These are phyloP conservation scores for Rhopalosiphum nymphaeae DNA, from an alignment of 2,888 invertebrate species.

Conservation along the genomic window DNA sequence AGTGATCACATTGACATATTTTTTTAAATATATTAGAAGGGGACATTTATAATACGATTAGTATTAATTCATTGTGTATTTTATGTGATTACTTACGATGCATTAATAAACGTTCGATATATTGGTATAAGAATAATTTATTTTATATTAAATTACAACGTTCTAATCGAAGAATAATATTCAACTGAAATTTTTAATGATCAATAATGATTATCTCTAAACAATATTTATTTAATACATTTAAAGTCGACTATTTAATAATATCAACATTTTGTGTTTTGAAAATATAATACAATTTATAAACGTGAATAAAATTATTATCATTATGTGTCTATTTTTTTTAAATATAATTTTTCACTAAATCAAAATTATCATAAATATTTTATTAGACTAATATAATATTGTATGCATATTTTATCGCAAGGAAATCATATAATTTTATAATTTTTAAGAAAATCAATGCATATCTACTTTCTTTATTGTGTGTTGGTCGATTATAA, in stretches of 20 bases:
- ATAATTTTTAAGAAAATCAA: background rate
- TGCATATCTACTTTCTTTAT: background rate
- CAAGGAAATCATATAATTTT: background rate
- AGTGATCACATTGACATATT: background rate
- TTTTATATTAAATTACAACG: background rate
- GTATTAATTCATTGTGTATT: background rate
- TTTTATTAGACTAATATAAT: background rate
- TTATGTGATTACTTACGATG: background rate
- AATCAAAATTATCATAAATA: background rate
- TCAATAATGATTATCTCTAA: background rate
- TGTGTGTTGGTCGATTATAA: background rate
- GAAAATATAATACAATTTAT: no score
- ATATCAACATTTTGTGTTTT: background rate
- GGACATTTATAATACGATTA: background rate
- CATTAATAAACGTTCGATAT: background rate
- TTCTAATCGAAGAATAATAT: background rate
- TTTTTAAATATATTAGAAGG: background rate
- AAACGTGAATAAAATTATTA: background rate
- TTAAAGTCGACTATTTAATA: background rate
- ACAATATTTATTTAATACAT: background rate
- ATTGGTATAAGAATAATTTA: background rate
- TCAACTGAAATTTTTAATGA: background rate
- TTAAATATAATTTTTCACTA: background rate
- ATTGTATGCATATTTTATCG: background rate
- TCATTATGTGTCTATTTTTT: background rate